Evolutionary conservation across 2,888 invertebrate species (phyloP), one percentile per base, ranked within the genome.

Genomic region (Caenorhabditis sp.): DNA sequence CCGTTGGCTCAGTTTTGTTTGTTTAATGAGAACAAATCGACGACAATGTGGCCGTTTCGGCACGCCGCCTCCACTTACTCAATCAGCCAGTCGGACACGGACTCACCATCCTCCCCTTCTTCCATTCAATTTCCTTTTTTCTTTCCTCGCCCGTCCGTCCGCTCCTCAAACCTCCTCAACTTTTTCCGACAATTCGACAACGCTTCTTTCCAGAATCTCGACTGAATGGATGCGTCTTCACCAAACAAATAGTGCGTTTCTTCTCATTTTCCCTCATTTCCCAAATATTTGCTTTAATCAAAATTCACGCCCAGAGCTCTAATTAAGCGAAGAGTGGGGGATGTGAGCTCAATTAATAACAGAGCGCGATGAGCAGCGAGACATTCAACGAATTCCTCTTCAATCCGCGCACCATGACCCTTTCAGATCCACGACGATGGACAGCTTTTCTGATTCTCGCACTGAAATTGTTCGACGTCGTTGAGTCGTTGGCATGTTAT

Each of bases 21-120:
- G 78, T 70, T 78, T 78, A 78, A 78, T 78, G 78, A 78, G 78
- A 78, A 74, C 74, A 74, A 74, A 74, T 74, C 74, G 70, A 78
- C 58, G 78, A 78, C 62, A 78, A 70, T 15, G 56, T 51, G 58
- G 13, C 15, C 24, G 18, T 56, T 26, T 28, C n/a, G 47, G 47
- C 47, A 47, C 47, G 35, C 20, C 37, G 60, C 58, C 20, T 64
- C 69, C 78, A 78, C 78, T 78, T 78, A 78, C 70, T 78, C 78
- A 78, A 78, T 78, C 78, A 78, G 78, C 62, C 53, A 51, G 44
- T 24, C 53, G 20, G n/a, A 51, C 24, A 55, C 24, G 28, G 51
- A 51, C 71, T 55, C 62, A 61, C 62, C 40, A 40, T 71, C 55
- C 56, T n/a, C n/a, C n/a, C n/a, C n/a, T n/a, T n/a, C n/a, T n/a